Base-by-base conservation (phyloP, 2,888 invertebrate species). In the Lasioglossum oenotherae region DNA sequence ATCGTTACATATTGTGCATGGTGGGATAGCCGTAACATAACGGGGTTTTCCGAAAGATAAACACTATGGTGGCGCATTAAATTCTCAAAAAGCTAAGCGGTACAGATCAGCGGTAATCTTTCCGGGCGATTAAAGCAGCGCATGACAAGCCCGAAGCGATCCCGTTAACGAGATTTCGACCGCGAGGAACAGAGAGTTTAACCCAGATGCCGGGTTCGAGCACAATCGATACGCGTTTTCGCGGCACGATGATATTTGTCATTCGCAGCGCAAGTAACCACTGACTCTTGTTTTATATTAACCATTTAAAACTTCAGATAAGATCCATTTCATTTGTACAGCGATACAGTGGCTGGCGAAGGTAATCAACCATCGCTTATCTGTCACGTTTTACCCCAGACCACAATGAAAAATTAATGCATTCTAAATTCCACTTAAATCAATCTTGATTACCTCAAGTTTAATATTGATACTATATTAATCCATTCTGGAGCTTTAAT, bases 111-210 rank as follows among this genome's bases (percentile, higher is more conserved):
- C 27, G 72, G 74, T 80, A 80, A 83, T 83, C 82, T 75, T 76
- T 64, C 64, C 16, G 41, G 53, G 60, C 80, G 80, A 83, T 83
- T 80, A 83, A 83, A 80, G 75, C 75, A 60, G 49, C 60, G 82
- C 74, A 75, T 49, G 75, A 80, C 82, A 72, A 80, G 75, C 80
- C 64, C 49, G 82, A 72, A 75, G 75, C 82, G 72, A 60, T 80
- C 75, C 72, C 49, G 72, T 60, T 76, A 83, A 83, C 82, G 80
- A 80, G 82, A 83, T 80, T 80, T 64, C 80, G 82, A 72, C 80
- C 80, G 74, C 79, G 75, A 4, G 75, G 31, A 49, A n/a, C 69
- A 64, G 14, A 31, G 79, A 79, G 49, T 80, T 80, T 82, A 82
- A 75, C 75, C 75, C 38, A 75, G 75, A 80, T 75, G 57, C 38